phyloP scores from a whole-genome alignment of 2,797 vertebrate genomes.

The Kryptopterus vitreolus region DNA sequence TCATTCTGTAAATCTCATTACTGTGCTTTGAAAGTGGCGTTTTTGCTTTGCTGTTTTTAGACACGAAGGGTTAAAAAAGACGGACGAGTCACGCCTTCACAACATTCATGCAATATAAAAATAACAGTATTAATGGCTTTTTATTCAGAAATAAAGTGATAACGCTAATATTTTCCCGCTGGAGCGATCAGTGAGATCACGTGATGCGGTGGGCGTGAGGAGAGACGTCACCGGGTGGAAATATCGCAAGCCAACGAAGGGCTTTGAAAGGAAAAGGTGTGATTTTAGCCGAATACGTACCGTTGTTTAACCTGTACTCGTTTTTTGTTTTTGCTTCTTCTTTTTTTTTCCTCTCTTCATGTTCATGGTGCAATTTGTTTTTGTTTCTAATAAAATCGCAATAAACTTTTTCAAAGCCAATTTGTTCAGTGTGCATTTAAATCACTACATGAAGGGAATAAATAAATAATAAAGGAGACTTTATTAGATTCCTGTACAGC shows the following conservation, averaged over 20 bases:
- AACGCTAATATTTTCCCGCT: background rate
- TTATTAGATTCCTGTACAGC: conserved; percentile 21
- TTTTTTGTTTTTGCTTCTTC: conserved; percentile 33
- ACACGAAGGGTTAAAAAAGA: background rate
- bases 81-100: background rate
- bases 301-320: conserved; percentile 58
- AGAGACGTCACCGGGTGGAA: background rate
- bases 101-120: background rate
- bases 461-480: conserved; percentile 1
- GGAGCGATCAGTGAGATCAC: too few relatives aligned
- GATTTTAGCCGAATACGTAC: background rate
- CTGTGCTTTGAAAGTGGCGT: conserved; percentile 7
- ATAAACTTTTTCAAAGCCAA: conserved; percentile 68
- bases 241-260: background rate
- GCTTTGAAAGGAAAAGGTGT: background rate
- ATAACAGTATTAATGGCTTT: background rate
- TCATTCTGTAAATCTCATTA: conserved; percentile 47
- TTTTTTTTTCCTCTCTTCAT: background rate
- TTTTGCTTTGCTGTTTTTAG: background rate
- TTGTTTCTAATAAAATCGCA: conserved; percentile 68
- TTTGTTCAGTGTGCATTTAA: background rate
- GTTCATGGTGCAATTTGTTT: conserved; percentile 60
- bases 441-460: too few relatives aligned
- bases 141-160: too few relatives aligned
- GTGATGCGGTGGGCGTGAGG: too few relatives aligned